Conservation (phyloP, 2,888 invertebrate genomes). For the Catocala nupta region DNA sequence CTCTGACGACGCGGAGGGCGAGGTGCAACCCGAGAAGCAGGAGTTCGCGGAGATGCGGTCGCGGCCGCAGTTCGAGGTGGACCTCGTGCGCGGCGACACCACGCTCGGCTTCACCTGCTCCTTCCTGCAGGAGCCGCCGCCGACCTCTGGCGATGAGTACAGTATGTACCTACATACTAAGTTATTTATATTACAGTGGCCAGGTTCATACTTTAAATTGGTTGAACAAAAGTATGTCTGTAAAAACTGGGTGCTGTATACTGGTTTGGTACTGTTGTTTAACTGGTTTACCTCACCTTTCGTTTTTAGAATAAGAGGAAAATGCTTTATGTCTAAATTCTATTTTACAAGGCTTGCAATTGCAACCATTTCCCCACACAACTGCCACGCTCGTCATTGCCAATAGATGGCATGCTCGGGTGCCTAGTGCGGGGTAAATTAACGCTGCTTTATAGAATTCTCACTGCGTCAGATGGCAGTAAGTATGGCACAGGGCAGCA, state of each 20-base stretch:
- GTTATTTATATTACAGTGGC: no score
- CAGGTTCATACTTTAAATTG: no score
- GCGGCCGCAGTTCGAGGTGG: conserved; percentile 96
- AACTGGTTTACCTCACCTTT: no score
- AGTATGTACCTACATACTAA: conserved; percentile 78
- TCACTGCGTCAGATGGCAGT: conserved; percentile 1
- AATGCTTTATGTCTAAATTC: no score
- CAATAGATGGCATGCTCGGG: conserved; percentile 22
- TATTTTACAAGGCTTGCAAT: no score
- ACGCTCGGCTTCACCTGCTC: conserved; percentile 95
- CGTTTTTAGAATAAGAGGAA: no score
- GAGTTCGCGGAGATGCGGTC: conserved; percentile 95
- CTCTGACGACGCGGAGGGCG: conserved; percentile 91
- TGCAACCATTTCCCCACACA: background rate
- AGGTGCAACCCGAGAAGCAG: conserved; percentile 89
- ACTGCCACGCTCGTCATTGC: conserved; percentile 24
- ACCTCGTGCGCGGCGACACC: conserved; percentile 92
- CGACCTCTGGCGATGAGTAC: conserved; percentile 90
- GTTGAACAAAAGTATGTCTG: no score
- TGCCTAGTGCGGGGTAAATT: conserved; percentile 31
- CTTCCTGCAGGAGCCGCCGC: conserved; percentile 89
- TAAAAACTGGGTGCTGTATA: no score
- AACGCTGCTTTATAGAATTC: conserved; percentile 12
- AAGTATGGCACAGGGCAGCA: conserved; percentile 1
- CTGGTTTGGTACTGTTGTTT: no score